Base-by-base conservation (phyloP, 2,888 invertebrate species). In the Microchrysa polita region DNA sequence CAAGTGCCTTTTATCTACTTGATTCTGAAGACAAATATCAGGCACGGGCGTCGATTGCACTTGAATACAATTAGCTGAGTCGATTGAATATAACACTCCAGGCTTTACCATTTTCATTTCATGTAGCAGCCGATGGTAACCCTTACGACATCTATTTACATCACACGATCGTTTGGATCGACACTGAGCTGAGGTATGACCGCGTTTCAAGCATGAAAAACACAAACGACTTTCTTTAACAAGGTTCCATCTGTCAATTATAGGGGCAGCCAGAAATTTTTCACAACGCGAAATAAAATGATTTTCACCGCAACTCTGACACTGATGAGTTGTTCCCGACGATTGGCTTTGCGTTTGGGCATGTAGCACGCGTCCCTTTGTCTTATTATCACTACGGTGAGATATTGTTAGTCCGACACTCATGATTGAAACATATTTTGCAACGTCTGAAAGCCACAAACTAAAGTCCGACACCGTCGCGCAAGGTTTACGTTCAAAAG, bases 381-480 rank as follows among this genome's bases (percentile, higher is more conserved):
- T 9, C 9, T 59, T 59, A 59, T 22, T 20, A 5, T 59, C 23
- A 22, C 59, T 59, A 22, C 59, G 59, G 2, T 9, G 18, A 5
- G 59, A 22, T 10, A n/a, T 53, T 16, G 53, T 53, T 59, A 9
- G 59, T 20, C 59, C 59, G n/a, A 22, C 20, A 59, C 16, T 59
- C 59, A 22, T 59, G 5, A 59, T 59, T 20, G 59, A 10, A 5
- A 59, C 59, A 22, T 22, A 67, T 34, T 63, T 72, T 12, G 74
- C 65, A 5, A 65, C 52, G 34, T 63, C 44, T 27, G 71, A 67
- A 1, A 75, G 22, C 74, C 74, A 75, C 1, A 60, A 72, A 65
- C 67, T 74, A 61, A 75, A 77, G 52, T 74, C 67, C 34, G 34
- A 61, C 14, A 75, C 23, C 12, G 71, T 75, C 10, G 75, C 23